Conservation (phyloP, 2,888 invertebrate genomes). For the Cephus sareptanus region DNA sequence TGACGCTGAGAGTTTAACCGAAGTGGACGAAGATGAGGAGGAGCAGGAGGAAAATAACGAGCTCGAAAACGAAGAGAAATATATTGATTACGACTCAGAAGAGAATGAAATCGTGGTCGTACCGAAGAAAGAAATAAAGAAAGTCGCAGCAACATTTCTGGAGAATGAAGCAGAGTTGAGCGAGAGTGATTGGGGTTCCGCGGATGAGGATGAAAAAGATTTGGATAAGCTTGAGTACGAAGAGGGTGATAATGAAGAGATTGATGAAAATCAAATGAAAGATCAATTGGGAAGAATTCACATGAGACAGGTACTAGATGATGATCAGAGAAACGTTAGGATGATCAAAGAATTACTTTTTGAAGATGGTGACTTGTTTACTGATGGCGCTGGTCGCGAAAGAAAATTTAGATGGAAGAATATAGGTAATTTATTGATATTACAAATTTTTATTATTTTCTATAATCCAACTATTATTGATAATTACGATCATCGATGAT, state of each 20-base stretch:
- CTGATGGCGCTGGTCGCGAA: constrained; percentile 79
- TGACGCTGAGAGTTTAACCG: constrained; percentile 42
- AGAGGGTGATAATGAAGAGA: constrained; percentile 84
- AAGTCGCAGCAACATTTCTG: constrained; percentile 78
- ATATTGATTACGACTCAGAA: constrained; percentile 84
- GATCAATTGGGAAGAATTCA: constrained; percentile 87
- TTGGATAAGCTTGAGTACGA: constrained; percentile 86
- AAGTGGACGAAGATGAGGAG: constrained; percentile 54
- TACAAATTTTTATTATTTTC: not conserved
- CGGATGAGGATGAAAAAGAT: constrained; percentile 86
- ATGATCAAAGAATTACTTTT: constrained; percentile 87
- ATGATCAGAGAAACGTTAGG: constrained; percentile 87
- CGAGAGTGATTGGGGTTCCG: constrained; percentile 90
- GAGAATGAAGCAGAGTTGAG: constrained; percentile 93
- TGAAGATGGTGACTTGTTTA: constrained; percentile 88
- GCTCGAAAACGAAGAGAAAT: constrained; percentile 57
- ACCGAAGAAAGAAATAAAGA: constrained; percentile 60
- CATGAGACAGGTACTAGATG: constrained; percentile 86
- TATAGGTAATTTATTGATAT: constrained; percentile 69
- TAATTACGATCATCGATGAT: not conserved
- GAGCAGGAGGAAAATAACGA: constrained; percentile 38
- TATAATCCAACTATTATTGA: not conserved
- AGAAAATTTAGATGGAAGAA: constrained; percentile 90
- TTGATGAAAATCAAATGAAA: constrained; percentile 82
- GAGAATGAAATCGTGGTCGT: constrained; percentile 78